Percentiles rank a stretch among this genome's conserved stretches.
phyloP scores from a whole-genome alignment of 2,888 invertebrate species.

The Cerastis rubricosa region DNA sequence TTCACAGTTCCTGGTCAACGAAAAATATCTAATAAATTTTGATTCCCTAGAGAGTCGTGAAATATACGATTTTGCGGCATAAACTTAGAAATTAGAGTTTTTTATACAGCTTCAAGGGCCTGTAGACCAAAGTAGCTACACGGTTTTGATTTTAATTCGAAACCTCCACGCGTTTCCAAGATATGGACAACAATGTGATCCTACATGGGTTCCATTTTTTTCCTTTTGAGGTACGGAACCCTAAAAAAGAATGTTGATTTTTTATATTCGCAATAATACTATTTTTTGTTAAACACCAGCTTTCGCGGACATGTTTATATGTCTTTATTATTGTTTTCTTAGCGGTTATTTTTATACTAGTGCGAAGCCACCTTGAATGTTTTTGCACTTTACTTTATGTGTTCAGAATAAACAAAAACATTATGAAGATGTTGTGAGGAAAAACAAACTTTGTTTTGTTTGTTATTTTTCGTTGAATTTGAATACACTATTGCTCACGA shows the following conservation, averaged over 20 bases:
- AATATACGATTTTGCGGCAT: no score
- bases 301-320: conserved; percentile 3
- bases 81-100: no score
- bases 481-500: not conserved
- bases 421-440: not conserved
- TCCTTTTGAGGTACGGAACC: no score
- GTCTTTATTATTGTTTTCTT: conserved; percentile 9
- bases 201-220: no score
- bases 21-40: no score
- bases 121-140: no score
- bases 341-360: conserved; percentile 27
- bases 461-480: not conserved
- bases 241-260: not conserved
- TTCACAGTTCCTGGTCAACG: no score
- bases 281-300: conserved; percentile 2
- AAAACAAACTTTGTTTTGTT: conserved; percentile 3
- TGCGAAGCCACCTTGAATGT: not conserved
- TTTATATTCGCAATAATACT: not conserved
- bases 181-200: no score
- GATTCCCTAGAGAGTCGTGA: no score
- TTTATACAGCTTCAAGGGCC: no score
- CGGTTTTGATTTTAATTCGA: no score
- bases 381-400: conserved; percentile 7
- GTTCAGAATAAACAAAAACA: conserved; percentile 15
- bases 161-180: no score